Base-by-base conservation (phyloP, 2,888 invertebrate genomes). In the Lepeophtheirus nordmannii region DNA sequence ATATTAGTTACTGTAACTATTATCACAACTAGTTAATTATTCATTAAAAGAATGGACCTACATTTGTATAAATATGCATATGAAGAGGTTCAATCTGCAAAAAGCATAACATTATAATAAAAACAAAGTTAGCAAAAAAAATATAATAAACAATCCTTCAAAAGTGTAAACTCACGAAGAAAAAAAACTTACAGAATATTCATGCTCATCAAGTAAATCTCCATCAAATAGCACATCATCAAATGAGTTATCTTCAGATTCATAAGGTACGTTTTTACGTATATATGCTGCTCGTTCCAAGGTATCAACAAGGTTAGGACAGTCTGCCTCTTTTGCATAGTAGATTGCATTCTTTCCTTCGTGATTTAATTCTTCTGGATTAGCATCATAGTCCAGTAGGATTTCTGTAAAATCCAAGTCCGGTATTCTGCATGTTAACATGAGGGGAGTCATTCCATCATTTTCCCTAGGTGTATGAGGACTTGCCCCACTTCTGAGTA, bases 351-450 rank as follows among this genome's bases (percentile, higher is more conserved):
- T 30, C 7, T 30, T 30, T 30, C 30, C 30, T 5, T 30, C 30
- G 7, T 2, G 30, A 53, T 53, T 17, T 8, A 53, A 20, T 40
- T 38, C 39, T 12, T 40, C 20, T 1, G 62, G 62, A 41, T 62
- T 40, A 10, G 62, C 62, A 12, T 62, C 62, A 40, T 62, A 62
- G 23, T 62, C 40, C 1, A 62, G 23, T 14, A 62, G 41, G 3
- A 20, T 62, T 17, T 62, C 62, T 10, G 40, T 39, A 20, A 62
- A 38, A 17, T 37, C 20, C 20, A 20, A n/a, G 20, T 62, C 62
- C 12, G 38, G 39, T 14, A 20, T 30, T 9, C 38, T 20, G n/a
- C 39, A 38, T 10, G 62, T 40, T 17, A 62, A 20, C 62, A 62
- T 62, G 41, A 62, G 62, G 3, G 62, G 62, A 11, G 62, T 62